These are phyloP conservation scores for Pteria penguin DNA, from an alignment of 2,888 invertebrate species.

Conservation along the genomic window DNA sequence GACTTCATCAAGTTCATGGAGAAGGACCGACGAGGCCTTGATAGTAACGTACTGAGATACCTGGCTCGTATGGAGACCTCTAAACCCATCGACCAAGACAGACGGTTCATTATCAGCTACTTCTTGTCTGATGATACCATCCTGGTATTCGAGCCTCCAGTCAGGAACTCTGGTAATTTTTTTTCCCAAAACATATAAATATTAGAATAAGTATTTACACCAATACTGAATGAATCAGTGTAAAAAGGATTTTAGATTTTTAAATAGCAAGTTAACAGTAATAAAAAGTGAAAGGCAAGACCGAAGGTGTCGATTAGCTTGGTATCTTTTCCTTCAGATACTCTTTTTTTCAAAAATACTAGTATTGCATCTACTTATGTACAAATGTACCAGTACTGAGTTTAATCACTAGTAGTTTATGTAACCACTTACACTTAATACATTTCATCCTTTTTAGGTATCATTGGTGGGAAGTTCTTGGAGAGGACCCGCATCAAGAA, in stretches of 20 bases:
- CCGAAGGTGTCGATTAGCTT: too few relatives aligned
- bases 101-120: conserved; percentile 80
- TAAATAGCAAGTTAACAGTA: too few relatives aligned
- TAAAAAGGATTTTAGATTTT: too few relatives aligned
- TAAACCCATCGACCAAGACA: conserved; percentile 80
- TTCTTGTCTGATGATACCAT: conserved; percentile 80
- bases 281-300: too few relatives aligned
- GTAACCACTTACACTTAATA: background rate
- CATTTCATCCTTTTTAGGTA: conserved; percentile 69
- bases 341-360: too few relatives aligned
- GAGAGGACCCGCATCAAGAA: conserved; percentile 79
- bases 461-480: conserved; percentile 80
- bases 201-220: too few relatives aligned
- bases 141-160: conserved; percentile 78
- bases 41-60: conserved; percentile 89
- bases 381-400: too few relatives aligned
- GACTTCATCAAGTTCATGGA: conserved; percentile 90
- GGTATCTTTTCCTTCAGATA: too few relatives aligned
- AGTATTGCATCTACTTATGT: too few relatives aligned
- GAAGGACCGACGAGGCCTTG: conserved; percentile 87
- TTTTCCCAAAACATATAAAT: too few relatives aligned
- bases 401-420: too few relatives aligned
- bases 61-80: conserved; percentile 88
- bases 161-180: conserved; percentile 78
- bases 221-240: too few relatives aligned